Conservation (phyloP, 2,113 vertebrate genomes). For the Xiphophorus couchianus region DNA sequence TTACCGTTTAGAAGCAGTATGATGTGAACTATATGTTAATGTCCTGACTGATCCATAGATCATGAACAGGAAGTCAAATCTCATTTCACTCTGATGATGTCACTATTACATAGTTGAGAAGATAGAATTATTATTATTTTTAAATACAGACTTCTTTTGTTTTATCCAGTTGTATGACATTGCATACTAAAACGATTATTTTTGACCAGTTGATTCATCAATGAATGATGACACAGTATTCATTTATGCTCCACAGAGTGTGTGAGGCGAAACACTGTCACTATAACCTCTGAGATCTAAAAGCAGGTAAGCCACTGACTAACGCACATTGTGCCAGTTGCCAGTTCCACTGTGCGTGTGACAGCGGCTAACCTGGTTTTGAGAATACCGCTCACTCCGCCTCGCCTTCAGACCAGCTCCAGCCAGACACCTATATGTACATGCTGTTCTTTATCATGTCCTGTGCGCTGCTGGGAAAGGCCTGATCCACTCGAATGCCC, state of each 20-base stretch:
- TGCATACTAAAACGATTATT: too few species aligned
- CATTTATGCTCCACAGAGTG: constrained; percentile 43
- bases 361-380: constrained; percentile 99
- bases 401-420: constrained; percentile 26
- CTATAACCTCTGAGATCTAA: constrained; percentile 77
- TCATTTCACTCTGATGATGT: constrained; percentile 3
- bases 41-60: not conserved
- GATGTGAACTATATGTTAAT: not conserved
- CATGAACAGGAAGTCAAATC: constrained; percentile 1
- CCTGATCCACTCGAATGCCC: constrained; percentile 27
- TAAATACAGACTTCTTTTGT: too few species aligned
- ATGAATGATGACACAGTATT: not conserved
- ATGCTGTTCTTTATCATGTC: constrained; percentile 26
- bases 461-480: constrained; percentile 31
- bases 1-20: not conserved
- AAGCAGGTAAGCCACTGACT: constrained; percentile 99
- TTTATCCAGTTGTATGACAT: too few species aligned
- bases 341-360: constrained; percentile 99
- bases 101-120: not conserved
- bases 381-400: constrained; percentile 77
- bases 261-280: constrained; percentile 9
- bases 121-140: not conserved
- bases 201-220: too few species aligned
- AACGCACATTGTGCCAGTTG: constrained; percentile 98
- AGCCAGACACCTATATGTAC: constrained; percentile 34